Evolutionary conservation across 2,888 invertebrate genomes (phyloP).

Genomic region (Halocaridina rubra): DNA sequence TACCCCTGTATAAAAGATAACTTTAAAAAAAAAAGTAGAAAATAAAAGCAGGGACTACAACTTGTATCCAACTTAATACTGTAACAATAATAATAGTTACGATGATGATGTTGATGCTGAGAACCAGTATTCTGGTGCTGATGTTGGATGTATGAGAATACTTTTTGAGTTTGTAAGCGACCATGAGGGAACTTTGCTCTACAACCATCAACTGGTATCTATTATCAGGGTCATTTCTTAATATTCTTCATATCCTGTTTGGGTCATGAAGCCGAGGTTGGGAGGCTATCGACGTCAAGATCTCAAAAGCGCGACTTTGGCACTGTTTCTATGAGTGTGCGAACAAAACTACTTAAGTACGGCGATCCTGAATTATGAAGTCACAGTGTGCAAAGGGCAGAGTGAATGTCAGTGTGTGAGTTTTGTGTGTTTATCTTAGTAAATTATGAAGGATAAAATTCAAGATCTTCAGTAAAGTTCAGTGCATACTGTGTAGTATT

Average conservation of each 20-base stretch:
- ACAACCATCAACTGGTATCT: constrained; percentile 37
- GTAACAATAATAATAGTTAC: constrained; percentile 2
- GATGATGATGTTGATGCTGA: not conserved
- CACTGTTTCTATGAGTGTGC: constrained; percentile 14
- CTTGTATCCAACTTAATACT: constrained; percentile 33
- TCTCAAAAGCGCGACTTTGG: constrained; percentile 38
- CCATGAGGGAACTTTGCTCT: constrained; percentile 33
- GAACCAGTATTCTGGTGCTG: constrained; percentile 38
- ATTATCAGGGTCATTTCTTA: constrained; percentile 31
- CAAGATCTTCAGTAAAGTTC: constrained; percentile 34
- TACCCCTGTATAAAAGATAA: constrained; percentile 25
- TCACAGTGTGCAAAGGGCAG: not conserved
- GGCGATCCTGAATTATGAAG: not conserved
- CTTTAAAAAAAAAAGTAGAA: too few relatives aligned
- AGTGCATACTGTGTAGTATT: constrained; percentile 48
- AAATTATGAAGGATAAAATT: constrained; percentile 3
- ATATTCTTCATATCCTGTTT: constrained; percentile 19
- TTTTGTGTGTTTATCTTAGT: constrained; percentile 6
- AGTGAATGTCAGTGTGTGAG: not conserved
- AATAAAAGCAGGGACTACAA: constrained; percentile 23
- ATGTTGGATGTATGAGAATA: constrained; percentile 21
- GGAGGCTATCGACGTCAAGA: constrained; percentile 24
- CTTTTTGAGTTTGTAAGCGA: constrained; percentile 31
- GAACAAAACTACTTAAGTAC: not conserved
- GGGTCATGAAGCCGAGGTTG: constrained; percentile 10